These are phyloP conservation scores for Drosophila hydei DNA, from an alignment of 1,140 invertebrate genomes.

Conservation along the genomic window DNA sequence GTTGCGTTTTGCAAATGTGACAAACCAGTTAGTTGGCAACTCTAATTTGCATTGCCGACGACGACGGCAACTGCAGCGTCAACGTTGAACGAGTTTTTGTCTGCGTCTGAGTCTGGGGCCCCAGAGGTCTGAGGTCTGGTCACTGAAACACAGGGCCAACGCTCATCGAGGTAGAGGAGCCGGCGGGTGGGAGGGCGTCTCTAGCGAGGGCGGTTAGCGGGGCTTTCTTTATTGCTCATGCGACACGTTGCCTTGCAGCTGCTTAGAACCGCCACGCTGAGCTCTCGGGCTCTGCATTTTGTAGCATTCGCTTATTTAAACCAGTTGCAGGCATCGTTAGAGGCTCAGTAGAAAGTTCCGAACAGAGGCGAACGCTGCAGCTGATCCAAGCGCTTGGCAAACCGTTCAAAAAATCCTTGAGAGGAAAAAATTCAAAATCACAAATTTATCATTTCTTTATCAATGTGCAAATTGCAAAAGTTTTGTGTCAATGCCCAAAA, in stretches of 20 bases:
- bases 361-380: constrained; percentile 47
- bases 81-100: constrained; percentile 44
- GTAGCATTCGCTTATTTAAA: constrained; percentile 61
- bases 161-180: background rate
- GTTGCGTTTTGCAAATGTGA: constrained; percentile 48
- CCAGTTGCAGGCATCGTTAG: constrained; percentile 52
- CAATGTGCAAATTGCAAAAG: constrained; percentile 73
- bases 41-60: constrained; percentile 74
- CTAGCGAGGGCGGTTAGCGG: constrained; percentile 14
- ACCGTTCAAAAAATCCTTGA: constrained; percentile 4
- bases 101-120: constrained; percentile 25
- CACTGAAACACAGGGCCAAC: constrained; percentile 37
- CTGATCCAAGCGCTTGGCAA: constrained; percentile 21
- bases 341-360: constrained; percentile 73
- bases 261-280: constrained; percentile 48
- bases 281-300: constrained; percentile 26
- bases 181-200: background rate
- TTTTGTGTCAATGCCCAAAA: constrained; percentile 83
- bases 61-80: constrained; percentile 42
- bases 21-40: constrained; percentile 72
- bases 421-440: constrained; percentile 19
- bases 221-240: constrained; percentile 51
- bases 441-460: constrained; percentile 40
- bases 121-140: background rate
- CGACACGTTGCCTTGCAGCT: constrained; percentile 36